Base-by-base conservation (phyloP, 1,140 invertebrate genomes). In the Solen grandis region DNA sequence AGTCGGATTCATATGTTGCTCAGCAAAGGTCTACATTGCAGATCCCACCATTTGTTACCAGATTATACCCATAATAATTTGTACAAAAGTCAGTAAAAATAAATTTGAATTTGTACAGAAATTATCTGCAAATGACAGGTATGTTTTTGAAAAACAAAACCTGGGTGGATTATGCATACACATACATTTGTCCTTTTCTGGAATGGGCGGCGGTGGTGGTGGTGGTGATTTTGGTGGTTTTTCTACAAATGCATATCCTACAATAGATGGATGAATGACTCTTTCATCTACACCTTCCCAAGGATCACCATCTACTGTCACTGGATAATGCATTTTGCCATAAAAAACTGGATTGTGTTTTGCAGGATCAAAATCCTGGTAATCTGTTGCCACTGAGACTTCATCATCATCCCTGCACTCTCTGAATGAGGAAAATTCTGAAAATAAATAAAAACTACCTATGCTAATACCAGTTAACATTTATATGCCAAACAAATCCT, bases 301-400 rank as follows among this genome's bases (percentile, higher is more conserved):
- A 5, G 80, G 38, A 70, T 90, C 86, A 22, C 33, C 78, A 84
- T 91, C 88, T 38, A 65, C 54, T 10, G 60, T n/a, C 22, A 92
- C 76, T 8, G 55, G 73, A 25, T 85, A 65, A 73, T 90, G 87
- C 88, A 91, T 89, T 25, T 84, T 86, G 8, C 91, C 91, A 88
- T 89, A 92, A 73, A 92, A 92, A 2, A 90, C 89, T 10, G 92
- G 90, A 63, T 87, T 86, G 69, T 92, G 89, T 82, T 84, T 89
- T 5, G 86, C 62, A 35, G 92, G 85, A 84, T 92, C 90, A 89
- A 86, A 92, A 62, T 92, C 89, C 63, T 81, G 31, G 69, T 88
- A 88, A 35, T 90, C 89, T 81, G 89, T 90, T 2, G 76, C 27
- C 0, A 89, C 85, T 14, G 89, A 90, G 14, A 80, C 38, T 57